These are phyloP conservation scores for Noctilio leporinus DNA, from an alignment of 2,113 vertebrate species.

Conservation along the genomic window DNA sequence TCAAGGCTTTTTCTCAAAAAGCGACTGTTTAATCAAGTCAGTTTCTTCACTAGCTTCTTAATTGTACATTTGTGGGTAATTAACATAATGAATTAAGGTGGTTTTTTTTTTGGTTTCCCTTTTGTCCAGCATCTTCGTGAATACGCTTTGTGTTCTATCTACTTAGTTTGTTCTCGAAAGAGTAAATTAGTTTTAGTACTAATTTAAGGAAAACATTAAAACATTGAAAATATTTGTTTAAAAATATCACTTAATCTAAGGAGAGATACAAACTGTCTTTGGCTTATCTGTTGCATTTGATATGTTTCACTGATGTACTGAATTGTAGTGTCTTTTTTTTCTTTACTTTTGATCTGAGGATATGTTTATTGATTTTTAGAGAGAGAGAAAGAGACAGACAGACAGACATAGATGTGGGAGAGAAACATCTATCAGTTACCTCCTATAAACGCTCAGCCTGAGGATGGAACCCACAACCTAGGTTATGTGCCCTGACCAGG, in stretches of 20 bases:
- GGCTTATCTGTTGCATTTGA: neutral
- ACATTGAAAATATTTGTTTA: neutral
- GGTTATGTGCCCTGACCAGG: no score
- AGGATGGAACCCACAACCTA: no score
- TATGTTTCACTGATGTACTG: neutral
- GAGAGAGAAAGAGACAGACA: no score
- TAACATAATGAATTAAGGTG: neutral
- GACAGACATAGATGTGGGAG: no score
- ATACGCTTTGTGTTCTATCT: neutral
- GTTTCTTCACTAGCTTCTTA: neutral
- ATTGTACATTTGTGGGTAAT: neutral
- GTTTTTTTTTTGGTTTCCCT: neutral
- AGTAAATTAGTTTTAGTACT: neutral
- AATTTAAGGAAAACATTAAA: constrained; percentile 1
- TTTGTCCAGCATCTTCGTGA: neutral
- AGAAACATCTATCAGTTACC: no score
- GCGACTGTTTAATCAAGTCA: neutral
- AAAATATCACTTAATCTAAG: neutral
- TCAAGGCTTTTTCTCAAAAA: neutral
- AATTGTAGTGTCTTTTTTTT: neutral
- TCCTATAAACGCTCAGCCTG: no score
- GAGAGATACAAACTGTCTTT: neutral
- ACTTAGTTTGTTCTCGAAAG: neutral
- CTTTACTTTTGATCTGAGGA: no score
- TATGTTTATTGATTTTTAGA: no score